Percentiles rank a stretch among this genome's conserved stretches.
These are phyloP conservation scores for Parascotia fuliginaria DNA, from an alignment of 2,888 invertebrate species.

Conservation along the genomic window DNA sequence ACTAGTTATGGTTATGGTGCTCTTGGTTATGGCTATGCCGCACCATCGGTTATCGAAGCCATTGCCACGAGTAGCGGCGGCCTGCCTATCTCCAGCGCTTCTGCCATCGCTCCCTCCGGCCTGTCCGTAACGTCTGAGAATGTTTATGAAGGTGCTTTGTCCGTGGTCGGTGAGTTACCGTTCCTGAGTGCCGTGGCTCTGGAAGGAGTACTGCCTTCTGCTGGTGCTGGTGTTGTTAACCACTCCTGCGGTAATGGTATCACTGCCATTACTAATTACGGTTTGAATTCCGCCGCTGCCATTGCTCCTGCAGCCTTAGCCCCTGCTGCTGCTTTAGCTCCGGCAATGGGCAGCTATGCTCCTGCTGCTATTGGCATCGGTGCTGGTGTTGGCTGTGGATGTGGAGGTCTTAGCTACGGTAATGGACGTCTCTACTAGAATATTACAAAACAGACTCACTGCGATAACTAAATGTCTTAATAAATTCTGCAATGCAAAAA, in stretches of 20 bases:
- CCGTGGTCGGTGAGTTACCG: constrained; percentile 48
- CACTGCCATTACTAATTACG: constrained; percentile 5
- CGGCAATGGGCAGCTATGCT: too few relatives aligned
- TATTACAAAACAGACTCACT: too few relatives aligned
- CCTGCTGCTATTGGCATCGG: too few relatives aligned
- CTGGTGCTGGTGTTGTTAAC: constrained; percentile 43
- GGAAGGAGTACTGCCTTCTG: constrained; percentile 47
- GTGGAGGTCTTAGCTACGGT: too few relatives aligned
- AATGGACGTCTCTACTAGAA: too few relatives aligned
- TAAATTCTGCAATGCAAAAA: too few relatives aligned
- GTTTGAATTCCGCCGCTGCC: too few relatives aligned
- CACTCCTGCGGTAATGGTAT: constrained; percentile 46
- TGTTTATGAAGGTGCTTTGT: constrained; percentile 41
- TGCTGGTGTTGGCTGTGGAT: too few relatives aligned
- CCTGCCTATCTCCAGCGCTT: constrained; percentile 39
- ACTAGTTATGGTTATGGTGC: too few relatives aligned
- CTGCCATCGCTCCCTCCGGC: constrained; percentile 45
- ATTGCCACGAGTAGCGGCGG: constrained; percentile 43
- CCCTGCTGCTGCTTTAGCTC: too few relatives aligned
- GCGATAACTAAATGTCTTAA: too few relatives aligned
- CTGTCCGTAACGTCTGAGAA: constrained; percentile 52
- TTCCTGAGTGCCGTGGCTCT: constrained; percentile 50
- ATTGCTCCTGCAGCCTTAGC: not conserved
- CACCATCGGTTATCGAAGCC: constrained; percentile 4
- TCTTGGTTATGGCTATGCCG: not conserved